A percentile compares a stretch with the other conserved stretches of the same genome.
phyloP scores from a whole-genome alignment of 2,797 vertebrate species.

The Knipowitschia caucasica region DNA sequence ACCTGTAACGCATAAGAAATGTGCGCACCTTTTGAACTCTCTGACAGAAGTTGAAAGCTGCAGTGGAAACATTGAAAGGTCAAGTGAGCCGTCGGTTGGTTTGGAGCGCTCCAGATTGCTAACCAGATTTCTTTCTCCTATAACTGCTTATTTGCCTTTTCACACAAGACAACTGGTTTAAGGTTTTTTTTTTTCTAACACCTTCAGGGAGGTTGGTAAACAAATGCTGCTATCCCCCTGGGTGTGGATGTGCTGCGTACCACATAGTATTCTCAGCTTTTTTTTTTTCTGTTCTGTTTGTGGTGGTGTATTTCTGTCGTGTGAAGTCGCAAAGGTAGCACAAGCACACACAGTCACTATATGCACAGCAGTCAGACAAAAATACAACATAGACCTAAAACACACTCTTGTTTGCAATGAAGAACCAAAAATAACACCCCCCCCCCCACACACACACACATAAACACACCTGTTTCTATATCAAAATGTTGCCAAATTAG shows the following conservation, averaged over 20 bases:
- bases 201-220: slow-evolving; percentile 67
- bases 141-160: slow-evolving; percentile 38
- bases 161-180: slow-evolving; percentile 36
- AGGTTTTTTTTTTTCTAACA: slow-evolving; percentile 48
- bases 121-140: slow-evolving; percentile 45
- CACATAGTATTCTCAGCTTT: slow-evolving; percentile 62
- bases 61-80: slow-evolving; percentile 74
- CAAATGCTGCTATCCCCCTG: slow-evolving; percentile 72
- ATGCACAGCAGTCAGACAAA: slow-evolving; percentile 19
- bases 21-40: slow-evolving; percentile 18
- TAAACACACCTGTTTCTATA: slow-evolving; percentile 79
- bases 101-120: slow-evolving; percentile 31
- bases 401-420: slow-evolving; percentile 52
- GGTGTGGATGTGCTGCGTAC: slow-evolving; percentile 59
- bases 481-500: slow-evolving; percentile 76
- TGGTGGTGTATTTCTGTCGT: slow-evolving; percentile 69
- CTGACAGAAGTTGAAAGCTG: slow-evolving; percentile 27
- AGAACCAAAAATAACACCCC: slow-evolving; percentile 73
- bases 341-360: slow-evolving; percentile 16
- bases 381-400: slow-evolving; percentile 33
- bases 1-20: slow-evolving; percentile 11
- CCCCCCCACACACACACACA: no score
- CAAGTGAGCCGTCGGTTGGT: slow-evolving; percentile 54
- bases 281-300: slow-evolving; percentile 57
- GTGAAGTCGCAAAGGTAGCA: slow-evolving; percentile 66